Conservation (phyloP, 2,113 vertebrate species). For the Dasypus novemcinctus region DNA sequence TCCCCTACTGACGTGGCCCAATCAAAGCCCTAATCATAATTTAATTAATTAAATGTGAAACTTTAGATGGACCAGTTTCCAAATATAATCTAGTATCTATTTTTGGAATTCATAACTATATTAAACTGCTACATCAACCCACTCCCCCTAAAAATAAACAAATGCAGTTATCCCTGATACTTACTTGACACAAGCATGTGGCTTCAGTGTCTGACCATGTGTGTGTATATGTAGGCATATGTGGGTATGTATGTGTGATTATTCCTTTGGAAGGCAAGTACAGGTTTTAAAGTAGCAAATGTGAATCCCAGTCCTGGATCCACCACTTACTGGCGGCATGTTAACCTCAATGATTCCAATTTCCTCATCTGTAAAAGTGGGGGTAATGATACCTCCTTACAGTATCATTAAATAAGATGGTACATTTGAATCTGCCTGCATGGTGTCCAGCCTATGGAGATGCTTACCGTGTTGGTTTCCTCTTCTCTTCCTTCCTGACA, state of each 20-base stretch:
- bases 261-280: not conserved
- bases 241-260: not conserved
- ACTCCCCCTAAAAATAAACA: not conserved
- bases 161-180: not conserved
- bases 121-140: too few species aligned
- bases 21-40: too few species aligned
- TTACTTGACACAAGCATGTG: not conserved
- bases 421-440: not conserved
- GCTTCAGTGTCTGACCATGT: not conserved
- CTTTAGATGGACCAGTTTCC: too few species aligned
- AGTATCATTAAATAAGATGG: not conserved
- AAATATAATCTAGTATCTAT: too few species aligned
- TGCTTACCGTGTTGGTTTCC: not conserved
- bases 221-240: not conserved
- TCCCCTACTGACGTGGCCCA: too few species aligned
- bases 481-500: not conserved
- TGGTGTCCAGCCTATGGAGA: rapidly evolving
- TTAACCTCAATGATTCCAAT: not conserved
- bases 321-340: not conserved
- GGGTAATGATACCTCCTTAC: not conserved
- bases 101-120: too few species aligned
- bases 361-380: not conserved
- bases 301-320: not conserved
- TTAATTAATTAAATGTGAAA: too few species aligned
- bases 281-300: not conserved